These are phyloP conservation scores for Linurgus olivaceus DNA, from an alignment of 2,797 vertebrate genomes.

Conservation along the genomic window DNA sequence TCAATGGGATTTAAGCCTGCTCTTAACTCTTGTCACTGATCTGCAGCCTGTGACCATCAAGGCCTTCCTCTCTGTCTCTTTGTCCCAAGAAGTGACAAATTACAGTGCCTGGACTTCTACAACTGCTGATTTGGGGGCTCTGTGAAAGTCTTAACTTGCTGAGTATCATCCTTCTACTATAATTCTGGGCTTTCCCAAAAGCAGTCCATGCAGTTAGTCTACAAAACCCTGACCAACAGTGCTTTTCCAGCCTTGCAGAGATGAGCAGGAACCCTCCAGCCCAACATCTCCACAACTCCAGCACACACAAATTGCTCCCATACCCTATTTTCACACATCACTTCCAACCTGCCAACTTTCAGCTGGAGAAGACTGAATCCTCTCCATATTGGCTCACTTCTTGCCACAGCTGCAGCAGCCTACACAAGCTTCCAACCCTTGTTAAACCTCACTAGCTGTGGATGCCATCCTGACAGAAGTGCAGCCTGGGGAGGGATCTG, in stretches of 20 bases:
- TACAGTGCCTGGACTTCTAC: neutral
- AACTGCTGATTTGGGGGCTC: neutral
- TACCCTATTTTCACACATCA: neutral
- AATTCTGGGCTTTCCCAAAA: neutral
- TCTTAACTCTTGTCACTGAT: neutral
- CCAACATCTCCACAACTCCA: neutral
- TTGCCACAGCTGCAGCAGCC: slow-evolving; percentile 4
- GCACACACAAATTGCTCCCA: neutral
- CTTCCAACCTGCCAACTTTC: neutral
- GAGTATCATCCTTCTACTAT: neutral
- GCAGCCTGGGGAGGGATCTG: neutral
- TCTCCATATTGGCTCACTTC: neutral
- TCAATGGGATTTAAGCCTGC: neutral
- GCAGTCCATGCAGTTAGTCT: neutral
- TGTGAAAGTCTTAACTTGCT: neutral
- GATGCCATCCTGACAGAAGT: neutral
- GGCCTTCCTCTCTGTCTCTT: neutral
- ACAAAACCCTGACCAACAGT: fast-evolving
- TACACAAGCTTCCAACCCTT: neutral
- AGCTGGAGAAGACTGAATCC: neutral
- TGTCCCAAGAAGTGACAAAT: neutral
- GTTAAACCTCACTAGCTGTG: neutral
- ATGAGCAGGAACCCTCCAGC: neutral
- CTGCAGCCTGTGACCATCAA: neutral
- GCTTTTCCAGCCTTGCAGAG: neutral